Evolutionary conservation across 2,888 invertebrate genomes (phyloP), one percentile per base, ranked within the genome.

Genomic region (Gymnocheta viridis): DNA sequence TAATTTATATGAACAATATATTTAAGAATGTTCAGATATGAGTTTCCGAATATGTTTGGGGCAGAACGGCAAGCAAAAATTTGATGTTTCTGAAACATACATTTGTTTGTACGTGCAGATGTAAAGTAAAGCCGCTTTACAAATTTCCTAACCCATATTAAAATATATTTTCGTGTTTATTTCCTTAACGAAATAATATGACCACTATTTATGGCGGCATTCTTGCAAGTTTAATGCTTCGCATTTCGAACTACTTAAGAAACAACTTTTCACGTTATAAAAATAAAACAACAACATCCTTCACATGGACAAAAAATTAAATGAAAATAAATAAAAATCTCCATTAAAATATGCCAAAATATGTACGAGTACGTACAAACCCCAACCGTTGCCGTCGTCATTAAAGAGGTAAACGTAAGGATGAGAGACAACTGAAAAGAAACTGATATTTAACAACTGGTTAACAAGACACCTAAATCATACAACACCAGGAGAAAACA

Each of bases 371-470:
- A 49, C 4, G 47, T 66, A 38, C 2, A 29, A 70, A 62, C 77
- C n/a, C 49, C 67, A 69, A 49, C 49, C 17, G n/a, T 56, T 14
- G 38, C 49, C 22, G 67, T 69, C 49, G 49, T 77, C 38, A 77
- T 60, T 60, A 60, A 78, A 62, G 38, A 41, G 19, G 60, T 14
- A 54, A 77, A 51, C 60, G 27, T 38, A 76, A 60, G 69, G 41
- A 54, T 62, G 54, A 56, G 60, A 14, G 17, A 62, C 54, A 70
- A 41, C 51, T 32, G 17, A 60, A 67, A 72, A 73, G 47, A 27
- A 54, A 82, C 44, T 54, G 74, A 82, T 69, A 76, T 74, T 82
- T 76, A 69, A 69, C 81, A 82, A 82, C 81, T 82, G 74, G 81
- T 82, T 82, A 82, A 81, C 62, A 82, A 82, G 69, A 64, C 69